phyloP scores from a whole-genome alignment of 2,888 invertebrate genomes.

The Agrilus biguttatus region DNA sequence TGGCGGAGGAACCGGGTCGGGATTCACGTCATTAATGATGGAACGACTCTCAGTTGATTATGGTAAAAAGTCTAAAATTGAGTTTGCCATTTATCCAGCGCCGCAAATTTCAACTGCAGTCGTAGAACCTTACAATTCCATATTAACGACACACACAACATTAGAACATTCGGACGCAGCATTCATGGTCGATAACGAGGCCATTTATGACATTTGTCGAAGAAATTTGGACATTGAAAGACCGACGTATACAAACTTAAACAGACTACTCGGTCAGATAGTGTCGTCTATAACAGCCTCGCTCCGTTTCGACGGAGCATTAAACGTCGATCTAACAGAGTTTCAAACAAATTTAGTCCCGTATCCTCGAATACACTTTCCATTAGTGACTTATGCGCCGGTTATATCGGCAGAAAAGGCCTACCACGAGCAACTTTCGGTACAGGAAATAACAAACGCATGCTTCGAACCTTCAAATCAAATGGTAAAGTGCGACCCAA shows the following conservation, averaged over 20 bases:
- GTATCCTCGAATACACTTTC: slow-evolving; percentile 48
- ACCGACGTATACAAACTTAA: slow-evolving; percentile 50
- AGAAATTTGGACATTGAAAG: slow-evolving; percentile 44
- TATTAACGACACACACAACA: slow-evolving; percentile 46
- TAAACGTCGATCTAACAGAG: slow-evolving; percentile 45
- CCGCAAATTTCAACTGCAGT: slow-evolving; percentile 23
- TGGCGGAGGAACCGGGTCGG: slow-evolving; percentile 46
- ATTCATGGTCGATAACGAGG: slow-evolving; percentile 38
- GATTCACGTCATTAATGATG: slow-evolving; percentile 44
- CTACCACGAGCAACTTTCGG: slow-evolving; percentile 41
- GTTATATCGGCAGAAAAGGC: slow-evolving; percentile 44
- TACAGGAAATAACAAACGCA: slow-evolving; percentile 44
- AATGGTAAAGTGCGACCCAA: slow-evolving; percentile 25
- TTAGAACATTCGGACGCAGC: slow-evolving; percentile 45
- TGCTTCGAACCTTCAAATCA: slow-evolving; percentile 50
- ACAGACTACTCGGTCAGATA: slow-evolving; percentile 42
- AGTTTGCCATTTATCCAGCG: slow-evolving; percentile 17
- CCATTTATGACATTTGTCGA: slow-evolving; percentile 39
- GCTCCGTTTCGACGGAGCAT: slow-evolving; percentile 42
- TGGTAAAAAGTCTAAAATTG: slow-evolving; percentile 18
- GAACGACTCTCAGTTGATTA: slow-evolving; percentile 6
- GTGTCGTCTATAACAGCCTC: slow-evolving; percentile 45
- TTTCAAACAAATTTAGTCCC: slow-evolving; percentile 44
- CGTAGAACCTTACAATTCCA: slow-evolving; percentile 49
- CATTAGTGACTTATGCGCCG: slow-evolving; percentile 40